Percentiles rank a stretch among this genome's conserved stretches.
These are phyloP conservation scores for Tyrannus savana DNA, from an alignment of 2,113 vertebrate species.

Conservation along the genomic window DNA sequence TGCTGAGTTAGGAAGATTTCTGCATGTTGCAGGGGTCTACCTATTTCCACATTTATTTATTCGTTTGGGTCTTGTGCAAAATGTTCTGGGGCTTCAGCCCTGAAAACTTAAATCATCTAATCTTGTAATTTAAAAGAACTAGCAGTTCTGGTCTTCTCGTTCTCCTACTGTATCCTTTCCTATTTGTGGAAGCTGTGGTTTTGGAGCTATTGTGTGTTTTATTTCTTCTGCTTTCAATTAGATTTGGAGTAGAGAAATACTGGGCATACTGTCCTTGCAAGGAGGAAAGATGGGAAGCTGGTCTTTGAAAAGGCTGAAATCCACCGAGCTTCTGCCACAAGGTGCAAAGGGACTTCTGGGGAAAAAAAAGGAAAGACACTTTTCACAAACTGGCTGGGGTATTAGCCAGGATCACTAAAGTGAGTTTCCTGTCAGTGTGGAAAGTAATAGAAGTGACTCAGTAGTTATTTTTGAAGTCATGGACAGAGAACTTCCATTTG, in stretches of 20 bases:
- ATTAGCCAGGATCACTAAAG: not conserved
- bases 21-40: not conserved
- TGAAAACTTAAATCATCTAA: not conserved
- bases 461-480: not conserved
- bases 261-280: not conserved
- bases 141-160: not conserved
- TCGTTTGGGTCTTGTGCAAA: not conserved
- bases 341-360: not conserved
- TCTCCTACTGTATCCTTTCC: not conserved
- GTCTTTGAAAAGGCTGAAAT: not conserved
- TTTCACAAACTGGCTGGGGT: not conserved
- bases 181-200: not conserved
- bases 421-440: not conserved
- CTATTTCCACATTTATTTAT: not conserved
- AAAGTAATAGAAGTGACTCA: not conserved
- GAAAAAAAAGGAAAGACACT: not conserved
- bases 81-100: not conserved
- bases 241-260: not conserved
- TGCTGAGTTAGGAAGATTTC: not conserved
- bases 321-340: not conserved
- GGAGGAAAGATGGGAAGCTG: not conserved
- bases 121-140: not conserved
- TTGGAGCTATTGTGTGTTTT: not conserved
- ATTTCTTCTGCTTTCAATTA: not conserved
- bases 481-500: not conserved